Evolutionary conservation across 2,797 vertebrate genomes (phyloP).

Genomic region (Lutra lutra): DNA sequence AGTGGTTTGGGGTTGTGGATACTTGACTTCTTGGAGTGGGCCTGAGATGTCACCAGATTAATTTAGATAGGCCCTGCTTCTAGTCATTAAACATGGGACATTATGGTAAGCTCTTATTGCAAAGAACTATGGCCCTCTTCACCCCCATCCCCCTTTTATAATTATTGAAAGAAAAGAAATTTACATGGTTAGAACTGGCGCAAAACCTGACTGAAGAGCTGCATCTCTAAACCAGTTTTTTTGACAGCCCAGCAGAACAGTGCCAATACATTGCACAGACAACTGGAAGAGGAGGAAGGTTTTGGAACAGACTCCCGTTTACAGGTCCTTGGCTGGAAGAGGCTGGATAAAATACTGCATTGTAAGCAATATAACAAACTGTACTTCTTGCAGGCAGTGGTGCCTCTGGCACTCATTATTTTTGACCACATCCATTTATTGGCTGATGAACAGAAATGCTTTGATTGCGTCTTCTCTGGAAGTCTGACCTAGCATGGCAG

Average conservation of each 20-base stretch:
- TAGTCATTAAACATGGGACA: constrained; percentile 58
- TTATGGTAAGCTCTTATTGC: constrained; percentile 75
- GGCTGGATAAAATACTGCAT: constrained; percentile 92
- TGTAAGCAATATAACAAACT: constrained; percentile 92
- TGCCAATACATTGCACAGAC: constrained; percentile 89
- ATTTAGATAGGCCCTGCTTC: constrained; percentile 57
- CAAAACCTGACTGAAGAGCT: constrained; percentile 87
- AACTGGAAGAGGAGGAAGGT: constrained; percentile 91
- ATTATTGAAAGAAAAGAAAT: constrained; percentile 72
- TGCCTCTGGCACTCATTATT: constrained; percentile 86
- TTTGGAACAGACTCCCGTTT: constrained; percentile 91
- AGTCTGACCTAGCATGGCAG: constrained; percentile 77
- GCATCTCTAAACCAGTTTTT: constrained; percentile 90
- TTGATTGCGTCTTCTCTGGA: constrained; percentile 83
- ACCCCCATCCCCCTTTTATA: constrained; percentile 17
- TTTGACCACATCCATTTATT: constrained; percentile 83
- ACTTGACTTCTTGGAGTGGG: constrained; percentile 62
- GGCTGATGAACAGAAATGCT: constrained; percentile 86
- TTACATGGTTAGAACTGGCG: constrained; percentile 85
- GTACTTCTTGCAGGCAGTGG: constrained; percentile 88
- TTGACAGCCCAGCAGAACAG: constrained; percentile 90
- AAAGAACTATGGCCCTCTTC: constrained; percentile 80
- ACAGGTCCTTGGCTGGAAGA: constrained; percentile 91
- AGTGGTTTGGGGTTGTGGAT: constrained; percentile 68
- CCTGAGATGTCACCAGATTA: constrained; percentile 41